phyloP scores from a whole-genome alignment of 53 echinoderm and acorn worm genomes.

The Mesocentrotus franciscanus region DNA sequence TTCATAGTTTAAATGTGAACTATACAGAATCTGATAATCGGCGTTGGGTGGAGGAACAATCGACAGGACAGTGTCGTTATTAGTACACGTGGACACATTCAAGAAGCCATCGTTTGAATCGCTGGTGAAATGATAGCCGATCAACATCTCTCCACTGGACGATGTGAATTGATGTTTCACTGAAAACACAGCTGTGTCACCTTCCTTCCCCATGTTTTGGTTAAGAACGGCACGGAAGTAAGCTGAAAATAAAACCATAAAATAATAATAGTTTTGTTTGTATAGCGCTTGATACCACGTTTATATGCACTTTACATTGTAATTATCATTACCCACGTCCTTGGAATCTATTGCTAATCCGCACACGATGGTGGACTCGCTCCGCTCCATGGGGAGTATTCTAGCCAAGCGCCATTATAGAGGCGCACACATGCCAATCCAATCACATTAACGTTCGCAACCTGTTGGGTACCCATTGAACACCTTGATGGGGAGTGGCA shows the following conservation, averaged over 20 bases:
- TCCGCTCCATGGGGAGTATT: too few species aligned
- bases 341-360: too few species aligned
- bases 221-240: neutral
- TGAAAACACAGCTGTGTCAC: neutral
- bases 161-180: neutral
- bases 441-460: too few species aligned
- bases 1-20: neutral
- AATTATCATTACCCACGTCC: too few species aligned
- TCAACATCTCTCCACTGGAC: neutral
- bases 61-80: neutral
- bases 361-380: too few species aligned
- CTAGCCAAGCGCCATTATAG: too few species aligned
- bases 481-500: too few species aligned
- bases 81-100: neutral
- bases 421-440: too few species aligned
- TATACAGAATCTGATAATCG: accelerated
- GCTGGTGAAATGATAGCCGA: neutral
- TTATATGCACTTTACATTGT: too few species aligned
- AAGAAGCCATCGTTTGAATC: neutral
- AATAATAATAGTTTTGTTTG: too few species aligned
- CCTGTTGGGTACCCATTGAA: too few species aligned
- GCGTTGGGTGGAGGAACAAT: neutral
- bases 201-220: neutral
- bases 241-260: neutral
- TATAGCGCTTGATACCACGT: too few species aligned